phyloP scores from a whole-genome alignment of 2,113 vertebrate genomes.

The Caranx ignobilis region DNA sequence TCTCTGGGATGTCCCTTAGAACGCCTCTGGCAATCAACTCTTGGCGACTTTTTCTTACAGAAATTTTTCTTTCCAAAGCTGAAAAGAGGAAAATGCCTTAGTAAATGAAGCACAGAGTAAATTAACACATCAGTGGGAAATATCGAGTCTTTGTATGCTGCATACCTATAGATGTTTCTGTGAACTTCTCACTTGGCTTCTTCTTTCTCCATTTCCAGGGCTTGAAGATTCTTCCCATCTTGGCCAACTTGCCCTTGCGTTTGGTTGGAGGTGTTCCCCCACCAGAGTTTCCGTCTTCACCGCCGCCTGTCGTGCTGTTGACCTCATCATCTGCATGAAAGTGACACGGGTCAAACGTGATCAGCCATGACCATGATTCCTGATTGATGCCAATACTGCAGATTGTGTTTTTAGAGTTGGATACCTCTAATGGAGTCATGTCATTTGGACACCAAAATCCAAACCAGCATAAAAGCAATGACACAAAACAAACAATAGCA shows the following conservation, averaged over 20 bases:
- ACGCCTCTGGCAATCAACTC: constrained; percentile 95
- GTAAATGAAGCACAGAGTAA: neutral
- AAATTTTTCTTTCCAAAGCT: constrained; percentile 97
- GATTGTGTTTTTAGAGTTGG: no score
- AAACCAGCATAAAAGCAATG: no score
- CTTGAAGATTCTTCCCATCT: constrained; percentile 95
- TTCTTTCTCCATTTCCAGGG: constrained; percentile 99
- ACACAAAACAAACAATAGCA: no score
- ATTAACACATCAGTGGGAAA: neutral
- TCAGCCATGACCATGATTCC: neutral
- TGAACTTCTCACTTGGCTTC: constrained; percentile 95
- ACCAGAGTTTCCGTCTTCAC: constrained; percentile 86
- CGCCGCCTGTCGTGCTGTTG: constrained; percentile 80
- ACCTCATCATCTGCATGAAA: constrained; percentile 85
- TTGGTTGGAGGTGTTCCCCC: constrained; percentile 88
- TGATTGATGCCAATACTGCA: neutral
- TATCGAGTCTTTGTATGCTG: neutral
- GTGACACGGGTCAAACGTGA: neutral
- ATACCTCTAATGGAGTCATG: no score
- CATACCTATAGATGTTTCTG: constrained; percentile 93
- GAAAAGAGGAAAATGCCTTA: constrained; percentile 42
- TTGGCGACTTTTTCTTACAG: constrained; percentile 92
- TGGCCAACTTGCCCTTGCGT: constrained; percentile 94
- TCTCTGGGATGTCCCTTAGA: constrained; percentile 92
- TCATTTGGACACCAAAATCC: no score